Evolutionary conservation across 2,113 vertebrate genomes (phyloP).

Genomic region (Orientallactaga bullata): DNA sequence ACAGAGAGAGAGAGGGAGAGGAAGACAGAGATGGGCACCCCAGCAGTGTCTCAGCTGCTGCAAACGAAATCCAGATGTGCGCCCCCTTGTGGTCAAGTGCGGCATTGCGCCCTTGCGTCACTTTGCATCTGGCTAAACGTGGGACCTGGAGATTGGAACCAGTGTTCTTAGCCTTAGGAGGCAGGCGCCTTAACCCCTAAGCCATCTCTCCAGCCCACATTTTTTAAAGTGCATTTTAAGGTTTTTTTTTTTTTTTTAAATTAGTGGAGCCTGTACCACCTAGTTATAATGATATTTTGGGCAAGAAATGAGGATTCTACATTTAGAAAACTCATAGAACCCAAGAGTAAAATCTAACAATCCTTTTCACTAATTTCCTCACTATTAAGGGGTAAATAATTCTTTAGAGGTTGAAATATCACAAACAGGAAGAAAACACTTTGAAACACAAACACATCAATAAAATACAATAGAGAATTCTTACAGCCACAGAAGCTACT

Average conservation of each 20-base stretch:
- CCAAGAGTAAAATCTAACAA: slow-evolving; percentile 34
- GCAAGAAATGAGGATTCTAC: neutral
- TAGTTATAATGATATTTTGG: slow-evolving; percentile 31
- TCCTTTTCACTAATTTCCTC: neutral
- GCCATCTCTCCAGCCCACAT: too few relatives aligned
- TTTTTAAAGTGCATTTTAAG: slow-evolving; percentile 9
- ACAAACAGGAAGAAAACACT: neutral
- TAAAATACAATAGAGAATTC: neutral
- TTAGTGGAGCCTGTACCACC: neutral
- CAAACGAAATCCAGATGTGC: too few relatives aligned
- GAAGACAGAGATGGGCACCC: too few relatives aligned
- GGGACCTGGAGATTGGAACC: too few relatives aligned
- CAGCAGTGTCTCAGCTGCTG: too few relatives aligned
- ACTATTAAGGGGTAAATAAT: neutral
- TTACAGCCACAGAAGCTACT: neutral
- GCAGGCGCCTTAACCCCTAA: too few relatives aligned
- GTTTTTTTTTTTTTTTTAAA: neutral
- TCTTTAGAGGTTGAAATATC: slow-evolving; percentile 35
- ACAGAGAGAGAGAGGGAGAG: too few relatives aligned
- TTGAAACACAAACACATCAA: neutral
- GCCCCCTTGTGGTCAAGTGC: too few relatives aligned
- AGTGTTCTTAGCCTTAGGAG: too few relatives aligned
- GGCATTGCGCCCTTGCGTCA: too few relatives aligned
- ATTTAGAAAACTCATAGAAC: neutral
- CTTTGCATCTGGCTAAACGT: too few relatives aligned